Evolutionary conservation across 2,797 vertebrate genomes (phyloP).

Genomic region (Poeciliopsis paucimaculata): DNA sequence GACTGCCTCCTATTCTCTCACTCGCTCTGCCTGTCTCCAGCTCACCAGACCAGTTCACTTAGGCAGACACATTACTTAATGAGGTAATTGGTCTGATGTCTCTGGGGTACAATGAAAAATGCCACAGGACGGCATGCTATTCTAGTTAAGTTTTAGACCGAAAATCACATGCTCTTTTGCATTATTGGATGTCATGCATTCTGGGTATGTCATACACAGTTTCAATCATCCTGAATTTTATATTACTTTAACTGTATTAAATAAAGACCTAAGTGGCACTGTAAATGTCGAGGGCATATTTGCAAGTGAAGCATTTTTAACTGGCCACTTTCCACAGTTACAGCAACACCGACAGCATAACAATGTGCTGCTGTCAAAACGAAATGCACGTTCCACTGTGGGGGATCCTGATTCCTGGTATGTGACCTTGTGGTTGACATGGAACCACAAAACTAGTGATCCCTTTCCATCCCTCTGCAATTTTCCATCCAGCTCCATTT

Average conservation of each 20-base stretch:
- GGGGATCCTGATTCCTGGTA: constrained; percentile 74
- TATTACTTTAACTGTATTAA: constrained; percentile 14
- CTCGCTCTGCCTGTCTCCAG: constrained; percentile 32
- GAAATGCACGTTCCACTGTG: constrained; percentile 55
- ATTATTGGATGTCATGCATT: constrained; percentile 45
- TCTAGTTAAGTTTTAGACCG: constrained; percentile 58
- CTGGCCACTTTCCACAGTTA: constrained; percentile 58
- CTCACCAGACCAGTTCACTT: constrained; percentile 68
- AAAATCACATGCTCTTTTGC: constrained; percentile 46
- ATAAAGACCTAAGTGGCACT: constrained; percentile 18
- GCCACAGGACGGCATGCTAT: constrained; percentile 47
- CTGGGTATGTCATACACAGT: constrained; percentile 32
- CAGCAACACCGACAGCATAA: constrained; percentile 51
- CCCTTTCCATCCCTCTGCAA: constrained; percentile 66
- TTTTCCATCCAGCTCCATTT: constrained; percentile 76
- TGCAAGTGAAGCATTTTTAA: constrained; percentile 53
- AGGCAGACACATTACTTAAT: constrained; percentile 73
- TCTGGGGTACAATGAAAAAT: constrained; percentile 70
- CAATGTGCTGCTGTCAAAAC: constrained; percentile 63
- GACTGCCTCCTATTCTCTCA: constrained; percentile 37
- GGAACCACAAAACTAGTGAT: constrained; percentile 72
- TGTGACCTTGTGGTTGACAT: constrained; percentile 76
- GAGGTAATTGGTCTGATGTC: constrained; percentile 73
- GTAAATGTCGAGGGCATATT: constrained; percentile 28
- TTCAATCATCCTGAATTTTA: constrained; percentile 15